phyloP scores from a whole-genome alignment of 2,888 invertebrate species.

The Leptinotarsa haldemani region DNA sequence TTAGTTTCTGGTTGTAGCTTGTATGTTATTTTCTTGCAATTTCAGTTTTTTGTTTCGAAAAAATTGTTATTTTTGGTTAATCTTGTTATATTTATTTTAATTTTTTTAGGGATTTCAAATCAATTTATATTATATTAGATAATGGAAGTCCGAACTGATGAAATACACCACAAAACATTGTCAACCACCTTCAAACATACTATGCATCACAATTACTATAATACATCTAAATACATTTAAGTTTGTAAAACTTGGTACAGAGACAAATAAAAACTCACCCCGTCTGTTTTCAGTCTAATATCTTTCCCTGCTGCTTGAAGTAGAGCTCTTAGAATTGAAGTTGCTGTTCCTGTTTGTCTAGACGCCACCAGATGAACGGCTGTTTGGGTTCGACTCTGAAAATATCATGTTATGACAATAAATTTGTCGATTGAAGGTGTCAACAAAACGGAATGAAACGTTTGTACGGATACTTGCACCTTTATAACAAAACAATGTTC shows the following conservation, averaged over 20 bases:
- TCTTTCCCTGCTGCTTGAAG: conserved; percentile 91
- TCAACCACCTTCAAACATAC: no score
- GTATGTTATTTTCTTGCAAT: no score
- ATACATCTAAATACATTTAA: no score
- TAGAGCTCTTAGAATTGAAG: conserved; percentile 88
- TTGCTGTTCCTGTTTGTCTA: conserved; percentile 91
- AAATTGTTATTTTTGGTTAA: no score
- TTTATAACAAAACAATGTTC: conserved; percentile 21
- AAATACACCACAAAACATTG: no score
- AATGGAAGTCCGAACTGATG: no score
- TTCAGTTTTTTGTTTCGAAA: no score
- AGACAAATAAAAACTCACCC: conserved; percentile 72
- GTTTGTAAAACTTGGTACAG: neutral
- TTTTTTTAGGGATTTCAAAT: no score
- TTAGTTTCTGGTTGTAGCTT: no score
- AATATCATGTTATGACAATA: conserved; percentile 37
- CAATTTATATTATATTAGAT: no score
- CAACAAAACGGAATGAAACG: neutral
- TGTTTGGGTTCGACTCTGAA: conserved; percentile 90
- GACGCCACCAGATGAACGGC: conserved; percentile 96
- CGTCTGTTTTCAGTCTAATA: conserved; percentile 86
- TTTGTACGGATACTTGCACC: conserved; percentile 1
- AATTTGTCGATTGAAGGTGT: neutral
- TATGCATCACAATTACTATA: no score
- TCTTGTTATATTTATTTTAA: no score